Evolutionary conservation across 37 sponge, comb jelly and placozoan genomes (phyloP), one percentile per base, ranked within the genome.

Genomic region (Amphimedon queenslandica): DNA sequence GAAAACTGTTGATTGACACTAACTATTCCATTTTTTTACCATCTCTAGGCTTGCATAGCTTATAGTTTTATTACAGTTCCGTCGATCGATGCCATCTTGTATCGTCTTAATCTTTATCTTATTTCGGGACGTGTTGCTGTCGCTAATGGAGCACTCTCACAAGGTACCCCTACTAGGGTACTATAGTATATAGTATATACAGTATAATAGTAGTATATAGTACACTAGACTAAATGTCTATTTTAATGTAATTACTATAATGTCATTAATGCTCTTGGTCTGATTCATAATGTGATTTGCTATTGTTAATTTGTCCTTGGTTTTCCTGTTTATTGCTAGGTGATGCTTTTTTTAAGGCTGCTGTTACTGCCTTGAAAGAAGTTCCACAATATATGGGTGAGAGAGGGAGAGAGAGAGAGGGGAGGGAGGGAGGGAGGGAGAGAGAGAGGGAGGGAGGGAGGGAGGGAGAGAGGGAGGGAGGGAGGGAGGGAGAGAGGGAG

Each of bases 1-100:
- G 56, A 2, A 42, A 6, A 42, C 2, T 51, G 29, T 23, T 32
- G 24, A 40, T 18, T 31, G 47, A 24, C 55, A 71, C 55, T n/a
- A n/a, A n/a, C 41, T 55, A 40, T 29, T 23, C 28, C 40, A 4
- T 24, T 27, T n/a, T 33, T 42, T 5, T 16, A 4, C 29, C 6
- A 2, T 21, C 31, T 71, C 4, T 41, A 88, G 73, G 99, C 96
- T 0, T 98, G 99, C 81, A 82, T 82, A 0, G 99, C 99, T 0
- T 95, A 93, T 82, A 77, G 82, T 63, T 98, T 88, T 87, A 98
- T 98, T 87, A 95, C 95, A 2, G 89, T 98, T 35, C 99, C 99
- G 1, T 92, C 93, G 20, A 70, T 98, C 25, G 70, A 70, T 32
- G 82, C 75, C 69, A 63, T 81, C 24, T 76, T 95, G 27, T 27